Base-by-base conservation (phyloP, 2,797 vertebrate genomes). In the Pterois miles region DNA sequence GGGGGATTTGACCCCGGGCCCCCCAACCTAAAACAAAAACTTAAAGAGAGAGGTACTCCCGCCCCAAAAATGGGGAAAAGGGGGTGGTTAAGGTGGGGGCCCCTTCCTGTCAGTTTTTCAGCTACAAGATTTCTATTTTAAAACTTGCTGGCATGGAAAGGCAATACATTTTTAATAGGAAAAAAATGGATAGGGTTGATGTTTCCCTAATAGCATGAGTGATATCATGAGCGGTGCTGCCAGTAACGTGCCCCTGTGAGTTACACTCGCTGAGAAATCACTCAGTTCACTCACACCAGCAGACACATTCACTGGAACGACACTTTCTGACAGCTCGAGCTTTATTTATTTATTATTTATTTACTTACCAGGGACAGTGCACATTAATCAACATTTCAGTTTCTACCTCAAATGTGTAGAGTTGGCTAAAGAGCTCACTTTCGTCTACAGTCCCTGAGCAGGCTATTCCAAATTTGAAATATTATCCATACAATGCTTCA, bases 151-250 rank as follows among this genome's bases (percentile, higher is more conserved):
- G 43, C 18, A 73, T 27, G 52, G 54, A 71, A 79, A 66, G 33
- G 31, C 23, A 60, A 79, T 82, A 3, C 22, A 69, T 67, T 74
- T 79, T 70, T 70, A 80, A 83, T 82, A 46, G 36, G 23, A 78
- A n/a, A n/a, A n/a, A n/a, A 78, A 83, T 71, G 31, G 68, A 84
- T 75, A 78, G 38, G 63, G 76, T 16, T 82, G 63, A 70, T 54
- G 57, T 88, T 78, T 43, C 33, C 33, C 43, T 82, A 66, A 83
- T 70, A 66, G 80, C 54, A 48, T 67, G 59, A 73, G 54, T 50
- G 71, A 73, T 56, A 60, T 48, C 68, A 69, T 70, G 57, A n/a
- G 36, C 81, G 50, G n/a, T 22, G 33, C 67, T 78, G 73, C 52
- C 29, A 40, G 52, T 66, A 71, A 62, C 34, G 7, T 65, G 25